Conservation (phyloP, 2,113 vertebrate genomes). For the Sarotherodon lohbergeri region DNA sequence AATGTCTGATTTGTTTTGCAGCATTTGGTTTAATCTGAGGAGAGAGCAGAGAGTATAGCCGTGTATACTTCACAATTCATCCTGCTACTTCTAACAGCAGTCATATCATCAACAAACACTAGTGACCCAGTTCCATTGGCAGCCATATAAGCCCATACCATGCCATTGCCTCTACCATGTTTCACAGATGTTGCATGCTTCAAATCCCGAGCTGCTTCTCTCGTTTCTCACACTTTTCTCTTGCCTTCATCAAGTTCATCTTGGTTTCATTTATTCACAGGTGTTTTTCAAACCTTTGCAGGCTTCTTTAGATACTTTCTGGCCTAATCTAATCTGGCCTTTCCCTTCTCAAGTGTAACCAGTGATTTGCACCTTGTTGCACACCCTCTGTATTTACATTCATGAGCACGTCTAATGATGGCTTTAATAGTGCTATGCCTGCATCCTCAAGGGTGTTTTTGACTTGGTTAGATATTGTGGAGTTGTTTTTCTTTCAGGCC, state of each 20-base stretch:
- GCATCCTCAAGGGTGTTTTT: background rate
- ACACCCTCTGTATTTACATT: background rate
- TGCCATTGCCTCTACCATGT: background rate
- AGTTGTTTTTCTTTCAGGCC: background rate
- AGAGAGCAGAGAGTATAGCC: background rate
- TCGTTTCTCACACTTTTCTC: background rate
- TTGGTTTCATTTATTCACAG: no score
- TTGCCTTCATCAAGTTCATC: background rate
- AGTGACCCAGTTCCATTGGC: background rate
- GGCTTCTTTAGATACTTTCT: no score
- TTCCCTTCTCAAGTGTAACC: background rate
- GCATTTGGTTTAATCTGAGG: background rate
- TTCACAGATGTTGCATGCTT: background rate
- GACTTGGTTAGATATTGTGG: background rate
- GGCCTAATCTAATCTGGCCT: no score
- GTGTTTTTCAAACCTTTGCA: no score
- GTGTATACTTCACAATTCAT: background rate
- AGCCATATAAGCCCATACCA: background rate
- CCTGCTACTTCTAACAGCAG: background rate
- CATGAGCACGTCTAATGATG: background rate
- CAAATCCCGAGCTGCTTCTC: background rate
- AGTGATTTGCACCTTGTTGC: background rate
- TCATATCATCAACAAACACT: background rate
- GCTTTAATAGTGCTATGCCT: background rate
- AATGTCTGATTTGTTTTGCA: background rate